phyloP scores from a whole-genome alignment of 1,140 invertebrate genomes.

The Drosophila bocki region DNA sequence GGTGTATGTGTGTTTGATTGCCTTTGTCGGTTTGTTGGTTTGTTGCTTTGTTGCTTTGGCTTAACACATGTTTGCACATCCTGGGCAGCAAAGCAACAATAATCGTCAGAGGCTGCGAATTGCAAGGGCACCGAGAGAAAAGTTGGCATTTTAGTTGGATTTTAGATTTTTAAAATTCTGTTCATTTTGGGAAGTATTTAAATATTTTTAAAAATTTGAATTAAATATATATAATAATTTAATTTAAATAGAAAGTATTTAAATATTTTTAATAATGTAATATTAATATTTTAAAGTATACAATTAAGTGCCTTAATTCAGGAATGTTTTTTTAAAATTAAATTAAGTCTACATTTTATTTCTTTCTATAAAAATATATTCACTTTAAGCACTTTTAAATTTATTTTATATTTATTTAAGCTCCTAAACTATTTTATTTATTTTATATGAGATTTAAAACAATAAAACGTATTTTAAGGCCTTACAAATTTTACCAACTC shows the following conservation, averaged over 20 bases:
- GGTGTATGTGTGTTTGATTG: conserved; percentile 46
- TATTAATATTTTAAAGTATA: too few species aligned
- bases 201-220: neutral
- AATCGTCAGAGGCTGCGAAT: conserved; percentile 31
- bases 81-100: conserved; percentile 13
- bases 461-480: neutral
- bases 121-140: conserved; percentile 3
- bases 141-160: too few species aligned
- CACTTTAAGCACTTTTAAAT: neutral
- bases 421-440: too few species aligned
- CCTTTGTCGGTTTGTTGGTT: conserved; percentile 37
- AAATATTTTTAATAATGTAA: neutral
- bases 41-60: conserved; percentile 61
- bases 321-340: too few species aligned
- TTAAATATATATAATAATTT: too few species aligned
- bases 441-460: neutral
- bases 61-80: conserved; percentile 68
- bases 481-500: neutral
- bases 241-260: neutral
- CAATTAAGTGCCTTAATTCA: too few species aligned
- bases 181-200: neutral
- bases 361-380: neutral
- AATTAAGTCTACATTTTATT: neutral
- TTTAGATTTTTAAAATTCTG: too few species aligned
- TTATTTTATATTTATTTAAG: neutral